Evolutionary conservation across 92 coral and sea anemone species (phyloP).

Genomic region (Pocillopora grandis): DNA sequence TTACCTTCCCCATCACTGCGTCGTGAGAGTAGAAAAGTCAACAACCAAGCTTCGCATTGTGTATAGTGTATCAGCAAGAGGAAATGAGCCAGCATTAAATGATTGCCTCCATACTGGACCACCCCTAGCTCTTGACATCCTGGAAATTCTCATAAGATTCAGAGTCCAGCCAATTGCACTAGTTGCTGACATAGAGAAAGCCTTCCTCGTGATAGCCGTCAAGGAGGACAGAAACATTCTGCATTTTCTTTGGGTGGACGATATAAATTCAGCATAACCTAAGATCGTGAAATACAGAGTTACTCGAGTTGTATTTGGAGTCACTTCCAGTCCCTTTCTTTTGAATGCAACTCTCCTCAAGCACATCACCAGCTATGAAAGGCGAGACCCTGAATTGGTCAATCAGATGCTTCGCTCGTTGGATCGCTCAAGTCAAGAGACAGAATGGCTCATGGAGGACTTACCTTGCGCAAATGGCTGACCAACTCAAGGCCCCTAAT

Average conservation of each 20-base stretch:
- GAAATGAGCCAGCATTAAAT: neutral
- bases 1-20: neutral
- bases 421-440: too few relatives aligned
- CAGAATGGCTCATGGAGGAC: too few relatives aligned
- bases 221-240: slow-evolving; percentile 26
- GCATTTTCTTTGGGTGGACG: slow-evolving; percentile 34
- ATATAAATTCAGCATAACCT: neutral
- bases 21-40: neutral
- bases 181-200: slow-evolving; percentile 28
- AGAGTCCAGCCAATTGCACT: neutral
- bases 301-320: slow-evolving; percentile 57
- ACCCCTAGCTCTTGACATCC: neutral
- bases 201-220: slow-evolving; percentile 19
- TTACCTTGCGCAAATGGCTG: too few relatives aligned
- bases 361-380: neutral
- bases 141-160: slow-evolving; percentile 8
- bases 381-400: too few relatives aligned
- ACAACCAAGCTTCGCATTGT: neutral
- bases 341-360: slow-evolving; percentile 31
- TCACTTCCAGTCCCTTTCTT: slow-evolving; percentile 38
- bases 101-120: slow-evolving; percentile 8
- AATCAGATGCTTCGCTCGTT: too few relatives aligned
- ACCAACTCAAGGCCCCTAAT: too few relatives aligned
- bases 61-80: neutral
- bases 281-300: slow-evolving; percentile 32